Percentiles rank a stretch among this genome's conserved stretches.
These are phyloP conservation scores for Plutomurus gul DNA, from an alignment of 1,140 invertebrate genomes.

Conservation along the genomic window DNA sequence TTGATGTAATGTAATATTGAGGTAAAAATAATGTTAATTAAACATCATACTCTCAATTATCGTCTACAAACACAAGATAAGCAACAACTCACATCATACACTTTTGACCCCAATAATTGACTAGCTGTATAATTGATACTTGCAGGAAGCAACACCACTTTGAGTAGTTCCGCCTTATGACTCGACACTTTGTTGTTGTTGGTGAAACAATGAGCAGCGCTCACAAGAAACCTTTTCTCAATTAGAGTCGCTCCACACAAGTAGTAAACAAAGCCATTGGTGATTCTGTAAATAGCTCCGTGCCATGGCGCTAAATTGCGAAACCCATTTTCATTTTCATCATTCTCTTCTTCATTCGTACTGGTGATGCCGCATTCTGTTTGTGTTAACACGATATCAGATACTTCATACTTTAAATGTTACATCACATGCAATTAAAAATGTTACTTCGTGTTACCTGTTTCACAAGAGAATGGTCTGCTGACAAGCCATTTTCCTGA, in stretches of 20 bases:
- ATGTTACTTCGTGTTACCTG: neutral
- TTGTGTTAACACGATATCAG: too few relatives aligned
- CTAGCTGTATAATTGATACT: neutral
- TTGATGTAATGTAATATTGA: neutral
- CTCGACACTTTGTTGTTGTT: neutral
- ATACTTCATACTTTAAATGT: too few relatives aligned
- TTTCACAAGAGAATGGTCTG: constrained; percentile 25
- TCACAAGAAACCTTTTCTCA: neutral
- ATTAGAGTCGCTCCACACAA: constrained; percentile 34
- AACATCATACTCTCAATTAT: too few relatives aligned
- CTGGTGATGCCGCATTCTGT: neutral
- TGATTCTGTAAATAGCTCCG: constrained; percentile 12
- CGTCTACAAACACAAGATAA: too few relatives aligned
- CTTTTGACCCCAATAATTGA: neutral
- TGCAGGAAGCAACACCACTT: neutral
- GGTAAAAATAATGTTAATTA: neutral
- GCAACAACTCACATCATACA: neutral
- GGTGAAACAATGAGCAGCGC: constrained; percentile 29
- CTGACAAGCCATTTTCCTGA: constrained; percentile 5
- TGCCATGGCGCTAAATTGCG: constrained; percentile 23
- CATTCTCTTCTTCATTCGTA: neutral
- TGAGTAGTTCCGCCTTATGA: neutral
- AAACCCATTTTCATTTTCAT: neutral
- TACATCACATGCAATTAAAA: neutral
- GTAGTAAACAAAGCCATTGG: neutral